Evolutionary conservation across 1,140 invertebrate species (phyloP).

Genomic region (Cyrtorhinus lividipennis): DNA sequence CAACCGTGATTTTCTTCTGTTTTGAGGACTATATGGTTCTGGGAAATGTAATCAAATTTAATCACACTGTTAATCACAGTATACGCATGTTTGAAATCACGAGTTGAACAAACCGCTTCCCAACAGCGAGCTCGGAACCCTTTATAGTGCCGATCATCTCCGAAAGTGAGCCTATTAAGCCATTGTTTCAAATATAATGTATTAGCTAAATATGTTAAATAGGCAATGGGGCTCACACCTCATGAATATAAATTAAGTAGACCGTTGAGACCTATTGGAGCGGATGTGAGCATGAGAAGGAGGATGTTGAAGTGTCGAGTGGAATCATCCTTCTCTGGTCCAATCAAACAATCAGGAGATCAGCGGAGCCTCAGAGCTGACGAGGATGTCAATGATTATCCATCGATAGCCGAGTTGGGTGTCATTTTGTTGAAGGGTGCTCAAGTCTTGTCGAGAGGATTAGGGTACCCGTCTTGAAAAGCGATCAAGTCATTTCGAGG

Average conservation of each 20-base stretch:
- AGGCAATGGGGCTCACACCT: neutral
- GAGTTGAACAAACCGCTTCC: no score
- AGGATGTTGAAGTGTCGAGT: constrained; percentile 8
- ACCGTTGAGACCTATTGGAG: neutral
- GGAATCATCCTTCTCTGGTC: constrained; percentile 4
- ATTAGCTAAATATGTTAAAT: constrained; percentile 1
- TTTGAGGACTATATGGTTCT: no score
- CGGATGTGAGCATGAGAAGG: constrained; percentile 3
- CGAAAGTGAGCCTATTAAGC: neutral
- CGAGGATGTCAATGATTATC: constrained; percentile 1
- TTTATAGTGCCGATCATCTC: no score
- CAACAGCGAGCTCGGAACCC: no score
- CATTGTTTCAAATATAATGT: neutral
- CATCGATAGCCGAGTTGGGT: neutral
- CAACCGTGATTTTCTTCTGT: no score
- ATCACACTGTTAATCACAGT: no score
- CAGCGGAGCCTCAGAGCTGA: neutral
- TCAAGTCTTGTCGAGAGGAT: neutral
- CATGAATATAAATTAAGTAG: constrained; percentile 8
- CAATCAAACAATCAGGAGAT: constrained; percentile 9
- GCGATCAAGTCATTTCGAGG: no score
- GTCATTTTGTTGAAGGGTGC: neutral
- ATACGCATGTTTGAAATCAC: no score
- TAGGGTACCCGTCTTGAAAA: no score
- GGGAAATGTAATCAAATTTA: no score